Conservation (phyloP, 2,797 vertebrate species). For the Synanceia verrucosa region DNA sequence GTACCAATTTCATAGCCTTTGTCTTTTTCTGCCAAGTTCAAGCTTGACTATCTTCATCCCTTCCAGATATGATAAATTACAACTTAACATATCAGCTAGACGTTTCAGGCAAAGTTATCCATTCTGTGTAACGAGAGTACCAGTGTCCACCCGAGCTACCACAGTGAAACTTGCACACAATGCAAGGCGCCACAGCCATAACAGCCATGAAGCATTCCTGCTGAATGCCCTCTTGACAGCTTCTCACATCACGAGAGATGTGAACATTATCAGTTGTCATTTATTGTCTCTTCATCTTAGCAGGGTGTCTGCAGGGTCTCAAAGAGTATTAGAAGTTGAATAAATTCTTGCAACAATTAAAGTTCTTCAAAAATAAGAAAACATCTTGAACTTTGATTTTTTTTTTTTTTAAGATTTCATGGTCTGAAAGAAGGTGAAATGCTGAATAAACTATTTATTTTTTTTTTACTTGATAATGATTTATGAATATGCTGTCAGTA, state of each 20-base stretch:
- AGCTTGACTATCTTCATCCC: not conserved
- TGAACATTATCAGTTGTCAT: too few species aligned
- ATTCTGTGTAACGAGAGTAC: conserved; percentile 8
- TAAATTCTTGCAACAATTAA: too few species aligned
- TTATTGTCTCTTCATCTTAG: not conserved
- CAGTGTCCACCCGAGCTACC: not conserved
- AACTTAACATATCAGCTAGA: conserved; percentile 23
- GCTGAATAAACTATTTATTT: too few species aligned
- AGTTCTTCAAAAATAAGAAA: too few species aligned
- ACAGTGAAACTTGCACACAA: not conserved
- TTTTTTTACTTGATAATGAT: too few species aligned
- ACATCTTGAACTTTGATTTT: too few species aligned
- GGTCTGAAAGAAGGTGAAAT: too few species aligned
- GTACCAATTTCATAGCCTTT: not conserved
- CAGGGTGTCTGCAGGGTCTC: not conserved
- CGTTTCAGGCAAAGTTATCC: conserved; percentile 4
- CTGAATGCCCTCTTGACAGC: not conserved
- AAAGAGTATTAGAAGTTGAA: too few species aligned
- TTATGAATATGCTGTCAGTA: too few species aligned
- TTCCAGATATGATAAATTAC: not conserved
- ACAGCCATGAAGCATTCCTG: conserved; percentile 19
- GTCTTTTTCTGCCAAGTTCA: not conserved
- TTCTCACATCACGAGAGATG: not conserved
- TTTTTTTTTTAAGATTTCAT: too few species aligned
- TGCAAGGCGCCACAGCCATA: not conserved